Evolutionary conservation across 2,888 invertebrate species (phyloP), one percentile per base, ranked within the genome.

Genomic region (Amphimallon solstitiale): DNA sequence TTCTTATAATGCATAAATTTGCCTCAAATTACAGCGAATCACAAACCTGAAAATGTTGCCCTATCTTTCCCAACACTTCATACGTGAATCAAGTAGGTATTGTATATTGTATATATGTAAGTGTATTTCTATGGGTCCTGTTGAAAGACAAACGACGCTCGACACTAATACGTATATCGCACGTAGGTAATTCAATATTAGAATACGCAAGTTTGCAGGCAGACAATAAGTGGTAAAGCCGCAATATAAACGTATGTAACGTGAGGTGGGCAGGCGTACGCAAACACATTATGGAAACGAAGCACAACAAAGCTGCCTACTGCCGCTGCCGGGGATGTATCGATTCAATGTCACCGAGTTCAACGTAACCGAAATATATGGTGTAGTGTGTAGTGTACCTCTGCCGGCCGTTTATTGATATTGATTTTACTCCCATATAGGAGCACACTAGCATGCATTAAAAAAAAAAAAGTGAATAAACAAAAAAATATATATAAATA

Each of bases 271-370:
- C 12, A 49, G 35, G n/a, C 34, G 15, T 51, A 51, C 10, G 12
- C 48, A 21, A 48, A 23, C 23, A 48, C 48, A 29, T 51, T 35
- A 51, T 35, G 35, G 35, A 19, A 56, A 40, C 40, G 17, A 10
- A 46, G n/a, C 4, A 29, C 40, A 19, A 56, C 56, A 40, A 56
- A 56, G 40, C 40, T 7, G 23, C 56, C 23, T n/a, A 9, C 17
- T 29, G 14, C 17, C 21, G 14, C 17, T 29, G 14, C 17, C 21
- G 40, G 56, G 56, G 15, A 17, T 6, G 23, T 56, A 56, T 56
- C 40, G 56, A 56, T 56, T 56, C 56, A 56, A 56, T 56, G 56
- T 56, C 56, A 56, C 38, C 21, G 56, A 29, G 56, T 56, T 56
- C 56, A 56, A 56, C 40, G 56, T 40, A 56, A 40, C 19, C 40